Conservation (phyloP, 2,797 vertebrate species). For the Taenioides sp. region DNA sequence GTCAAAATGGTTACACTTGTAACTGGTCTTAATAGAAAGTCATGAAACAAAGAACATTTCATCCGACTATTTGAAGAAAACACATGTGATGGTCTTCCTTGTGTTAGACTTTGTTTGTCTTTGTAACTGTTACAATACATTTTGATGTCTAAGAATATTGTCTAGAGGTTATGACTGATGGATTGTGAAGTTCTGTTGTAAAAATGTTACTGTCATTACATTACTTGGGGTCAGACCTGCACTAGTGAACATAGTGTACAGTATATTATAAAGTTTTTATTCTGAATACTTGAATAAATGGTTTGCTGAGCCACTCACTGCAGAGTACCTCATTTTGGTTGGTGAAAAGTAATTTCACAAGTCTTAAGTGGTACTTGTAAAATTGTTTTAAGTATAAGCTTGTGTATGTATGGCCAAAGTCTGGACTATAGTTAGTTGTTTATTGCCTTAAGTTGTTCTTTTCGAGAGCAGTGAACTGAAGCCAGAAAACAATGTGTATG, state of each 20-base stretch:
- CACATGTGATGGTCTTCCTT: constrained; percentile 54
- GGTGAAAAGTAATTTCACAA: background rate
- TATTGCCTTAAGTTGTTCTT: constrained; percentile 17
- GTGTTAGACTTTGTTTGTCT: constrained; percentile 48
- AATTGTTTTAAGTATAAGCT: constrained; percentile 31
- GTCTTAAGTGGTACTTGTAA: constrained; percentile 14
- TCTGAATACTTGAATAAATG: constrained; percentile 82
- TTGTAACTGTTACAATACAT: constrained; percentile 47
- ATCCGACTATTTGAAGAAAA: constrained; percentile 41
- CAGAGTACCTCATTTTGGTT: constrained; percentile 1
- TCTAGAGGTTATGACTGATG: constrained; percentile 33
- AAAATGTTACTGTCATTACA: constrained; percentile 48
- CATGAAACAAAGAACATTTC: constrained; percentile 28
- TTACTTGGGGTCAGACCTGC: constrained; percentile 68
- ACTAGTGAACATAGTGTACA: constrained; percentile 75
- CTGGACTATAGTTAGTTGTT: constrained; percentile 40
- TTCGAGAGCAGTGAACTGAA: constrained; percentile 1
- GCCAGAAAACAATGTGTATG: background rate
- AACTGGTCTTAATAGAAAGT: constrained; percentile 38
- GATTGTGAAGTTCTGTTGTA: constrained; percentile 49
- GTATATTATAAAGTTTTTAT: constrained; percentile 66
- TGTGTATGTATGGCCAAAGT: constrained; percentile 21
- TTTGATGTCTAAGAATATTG: constrained; percentile 29
- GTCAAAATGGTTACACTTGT: background rate
- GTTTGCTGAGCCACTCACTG: constrained; percentile 50